Conservation (phyloP, 2,888 invertebrate species). For the Rotaria macrura region DNA sequence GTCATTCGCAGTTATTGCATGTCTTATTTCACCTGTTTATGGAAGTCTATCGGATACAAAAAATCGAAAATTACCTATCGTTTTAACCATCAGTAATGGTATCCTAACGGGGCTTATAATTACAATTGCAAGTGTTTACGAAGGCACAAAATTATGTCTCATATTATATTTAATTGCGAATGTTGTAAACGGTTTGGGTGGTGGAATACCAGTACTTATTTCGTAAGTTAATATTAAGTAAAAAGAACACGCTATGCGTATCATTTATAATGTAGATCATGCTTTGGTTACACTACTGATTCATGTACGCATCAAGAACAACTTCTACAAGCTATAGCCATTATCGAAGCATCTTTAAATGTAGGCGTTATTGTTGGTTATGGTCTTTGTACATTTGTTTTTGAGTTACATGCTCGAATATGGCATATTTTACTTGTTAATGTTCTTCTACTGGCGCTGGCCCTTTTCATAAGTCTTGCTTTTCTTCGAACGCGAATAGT, state of each 20-base stretch:
- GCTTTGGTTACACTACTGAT: conserved; percentile 16
- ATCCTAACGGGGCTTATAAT: background rate
- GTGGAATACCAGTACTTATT: background rate
- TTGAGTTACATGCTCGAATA: background rate
- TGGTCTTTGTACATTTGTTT: background rate
- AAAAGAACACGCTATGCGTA: too few relatives aligned
- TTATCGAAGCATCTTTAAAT: conserved; percentile 5
- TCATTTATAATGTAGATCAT: background rate
- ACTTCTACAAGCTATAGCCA: background rate
- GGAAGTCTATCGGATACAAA: conserved; percentile 10
- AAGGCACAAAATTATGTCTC: background rate
- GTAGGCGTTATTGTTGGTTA: background rate
- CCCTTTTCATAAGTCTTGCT: background rate
- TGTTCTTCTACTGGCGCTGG: background rate
- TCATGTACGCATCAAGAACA: background rate
- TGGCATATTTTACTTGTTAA: background rate
- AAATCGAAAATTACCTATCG: conserved; percentile 7
- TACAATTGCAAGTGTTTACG: background rate
- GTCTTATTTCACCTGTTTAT: background rate
- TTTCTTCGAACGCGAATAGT: background rate
- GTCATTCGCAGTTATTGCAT: background rate
- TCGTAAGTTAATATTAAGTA: background rate
- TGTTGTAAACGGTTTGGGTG: background rate
- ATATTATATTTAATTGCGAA: background rate
- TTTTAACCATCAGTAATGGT: background rate